Evolutionary conservation across 2,888 invertebrate genomes (phyloP), one percentile per base, ranked within the genome.

Genomic region (Harpalus rufipes): DNA sequence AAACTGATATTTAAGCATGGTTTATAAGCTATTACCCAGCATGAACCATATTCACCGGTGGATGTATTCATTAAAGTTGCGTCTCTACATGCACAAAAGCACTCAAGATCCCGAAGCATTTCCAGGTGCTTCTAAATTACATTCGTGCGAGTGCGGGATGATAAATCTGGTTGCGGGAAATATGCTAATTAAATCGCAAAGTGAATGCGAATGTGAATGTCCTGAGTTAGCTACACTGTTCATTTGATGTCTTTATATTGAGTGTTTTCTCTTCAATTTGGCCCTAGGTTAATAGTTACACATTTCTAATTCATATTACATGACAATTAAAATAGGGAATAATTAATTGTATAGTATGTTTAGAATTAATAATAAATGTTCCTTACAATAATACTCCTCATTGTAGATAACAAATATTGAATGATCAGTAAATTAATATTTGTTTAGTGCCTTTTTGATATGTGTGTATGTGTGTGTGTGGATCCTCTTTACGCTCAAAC

Each of bases 141-240:
- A 68, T 68, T 68, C 68, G 39, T 68, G 63, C 63, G 25, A 51
- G 44, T 51, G 44, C 44, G 68, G 68, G 32, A 68, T 68, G 68
- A 68, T 68, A 68, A 68, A 68, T 68, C 39, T 68, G 39, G 68
- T 68, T 68, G 68, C 68, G 68, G 68, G 68, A 68, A 68, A 68
- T 68, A 68, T 68, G 68, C 68, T 68, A 68, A 68, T 68, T 68
- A 68, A 68, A 68, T 68, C 68, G 68, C 68, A 68, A 68, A 68
- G 68, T 68, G 68, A 68, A 68, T 68, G 68, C 25, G 68, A 68
- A 68, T 68, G 68, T 14, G 68, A 68, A 41, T 68, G 39, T 68
- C 68, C 39, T 39, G 68, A 68, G 68, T 39, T 14, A 68, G 39
- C n/a, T 14, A 68, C 68, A 68, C 39, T 68, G 68, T 32, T 68